A percentile compares a stretch with the other conserved stretches of the same genome.
Conservation (phyloP, 2,113 vertebrate species). For the Glareola pratincola region DNA sequence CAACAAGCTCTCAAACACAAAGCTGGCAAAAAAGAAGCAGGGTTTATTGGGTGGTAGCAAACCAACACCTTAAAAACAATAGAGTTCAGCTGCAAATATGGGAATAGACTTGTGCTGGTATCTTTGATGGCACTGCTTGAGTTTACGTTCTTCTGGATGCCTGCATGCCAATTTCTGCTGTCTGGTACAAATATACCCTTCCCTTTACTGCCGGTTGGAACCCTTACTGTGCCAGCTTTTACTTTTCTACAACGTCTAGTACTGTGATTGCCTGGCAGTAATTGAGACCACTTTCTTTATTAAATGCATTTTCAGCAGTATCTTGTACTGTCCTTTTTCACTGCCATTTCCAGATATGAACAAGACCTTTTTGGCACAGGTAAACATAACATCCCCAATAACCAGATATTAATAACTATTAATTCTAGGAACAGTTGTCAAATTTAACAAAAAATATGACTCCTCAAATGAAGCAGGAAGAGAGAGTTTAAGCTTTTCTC, state of each 20-base stretch:
- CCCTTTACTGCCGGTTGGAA: neutral
- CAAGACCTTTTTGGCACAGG: neutral
- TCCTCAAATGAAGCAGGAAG: neutral
- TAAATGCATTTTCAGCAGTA: neutral
- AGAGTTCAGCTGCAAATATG: accelerated
- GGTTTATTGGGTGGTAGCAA: neutral
- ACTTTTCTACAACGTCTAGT: neutral
- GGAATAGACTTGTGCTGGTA: neutral
- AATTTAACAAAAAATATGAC: neutral
- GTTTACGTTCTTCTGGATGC: accelerated
- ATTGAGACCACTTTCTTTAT: neutral
- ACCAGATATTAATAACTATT: neutral
- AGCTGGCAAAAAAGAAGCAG: neutral
- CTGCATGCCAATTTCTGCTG: neutral
- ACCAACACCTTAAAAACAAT: neutral
- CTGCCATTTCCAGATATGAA: neutral
- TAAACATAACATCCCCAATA: neutral
- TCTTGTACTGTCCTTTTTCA: neutral
- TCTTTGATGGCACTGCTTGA: neutral
- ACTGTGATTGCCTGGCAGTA: neutral
- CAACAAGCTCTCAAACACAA: neutral
- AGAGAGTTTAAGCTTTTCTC: neutral
- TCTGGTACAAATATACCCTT: neutral
- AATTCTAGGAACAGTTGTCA: neutral
- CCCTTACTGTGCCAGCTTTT: neutral